Percentiles rank a stretch among this genome's conserved stretches.
phyloP scores from a whole-genome alignment of 2,888 invertebrate genomes.

The Stenchaetothrips biformis region DNA sequence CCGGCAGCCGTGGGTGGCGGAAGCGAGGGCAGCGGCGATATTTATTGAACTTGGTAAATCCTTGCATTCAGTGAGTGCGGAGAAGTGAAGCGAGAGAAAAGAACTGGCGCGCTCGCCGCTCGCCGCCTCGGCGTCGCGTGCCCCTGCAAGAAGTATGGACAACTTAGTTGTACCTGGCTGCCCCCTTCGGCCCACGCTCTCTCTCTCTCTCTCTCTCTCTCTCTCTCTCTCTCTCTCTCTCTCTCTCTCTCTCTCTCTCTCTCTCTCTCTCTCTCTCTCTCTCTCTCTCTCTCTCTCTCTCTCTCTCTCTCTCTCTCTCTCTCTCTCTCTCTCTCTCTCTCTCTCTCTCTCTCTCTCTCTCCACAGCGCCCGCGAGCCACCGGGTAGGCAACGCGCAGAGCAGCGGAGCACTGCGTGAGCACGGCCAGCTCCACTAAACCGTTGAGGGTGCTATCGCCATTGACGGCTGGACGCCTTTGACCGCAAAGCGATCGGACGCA shows the following conservation, averaged over 20 bases:
- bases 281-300: too few species aligned
- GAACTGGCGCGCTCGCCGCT: background rate
- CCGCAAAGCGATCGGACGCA: too few species aligned
- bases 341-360: background rate
- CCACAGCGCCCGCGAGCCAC: too few species aligned
- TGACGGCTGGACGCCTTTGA: too few species aligned
- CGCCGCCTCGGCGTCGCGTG: background rate
- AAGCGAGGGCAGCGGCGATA: background rate
- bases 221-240: background rate
- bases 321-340: background rate
- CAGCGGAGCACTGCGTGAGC: too few species aligned
- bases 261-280: too few species aligned
- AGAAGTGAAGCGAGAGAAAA: background rate
- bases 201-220: background rate
- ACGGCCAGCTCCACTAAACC: too few species aligned
- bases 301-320: too few species aligned
- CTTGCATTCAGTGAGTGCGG: slow-evolving; percentile 13
- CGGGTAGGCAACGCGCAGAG: too few species aligned
- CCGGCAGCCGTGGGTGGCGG: too few species aligned
- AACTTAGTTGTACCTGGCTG: background rate
- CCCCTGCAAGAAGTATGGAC: background rate
- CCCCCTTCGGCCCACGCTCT: background rate
- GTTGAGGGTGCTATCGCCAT: too few species aligned
- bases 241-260: too few species aligned
- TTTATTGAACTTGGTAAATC: slow-evolving; percentile 25